Evolutionary conservation across 2,797 vertebrate genomes (phyloP).

Genomic region (Jordanella pulchra): DNA sequence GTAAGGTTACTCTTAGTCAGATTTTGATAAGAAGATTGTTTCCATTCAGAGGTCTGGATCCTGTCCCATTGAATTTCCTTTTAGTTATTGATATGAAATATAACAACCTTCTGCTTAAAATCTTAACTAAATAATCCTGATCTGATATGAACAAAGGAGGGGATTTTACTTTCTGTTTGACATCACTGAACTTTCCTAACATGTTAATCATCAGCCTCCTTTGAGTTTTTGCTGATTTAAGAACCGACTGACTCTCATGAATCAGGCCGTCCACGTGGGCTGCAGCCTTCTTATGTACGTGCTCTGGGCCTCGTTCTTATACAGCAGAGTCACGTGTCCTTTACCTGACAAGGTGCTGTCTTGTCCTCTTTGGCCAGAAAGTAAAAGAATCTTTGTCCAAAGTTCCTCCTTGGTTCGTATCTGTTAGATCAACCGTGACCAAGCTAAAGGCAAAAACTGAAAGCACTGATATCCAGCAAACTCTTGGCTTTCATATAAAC

Average conservation of each 20-base stretch:
- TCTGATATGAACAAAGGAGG: neutral
- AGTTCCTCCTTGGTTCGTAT: conserved; percentile 31
- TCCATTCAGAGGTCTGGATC: neutral
- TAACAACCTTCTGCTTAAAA: too few species aligned
- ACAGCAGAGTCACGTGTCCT: conserved; percentile 31
- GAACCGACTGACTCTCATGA: neutral
- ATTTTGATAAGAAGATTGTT: neutral
- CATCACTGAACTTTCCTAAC: neutral
- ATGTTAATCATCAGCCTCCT: neutral
- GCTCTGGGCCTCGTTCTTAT: conserved; percentile 35
- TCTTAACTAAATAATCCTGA: neutral
- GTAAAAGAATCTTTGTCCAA: conserved; percentile 5
- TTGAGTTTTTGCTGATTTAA: neutral
- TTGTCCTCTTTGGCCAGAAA: conserved; percentile 33
- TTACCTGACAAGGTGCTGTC: conserved; percentile 41
- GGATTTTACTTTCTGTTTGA: neutral
- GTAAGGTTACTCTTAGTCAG: neutral
- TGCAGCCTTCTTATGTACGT: conserved; percentile 55
- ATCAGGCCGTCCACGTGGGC: conserved; percentile 15
- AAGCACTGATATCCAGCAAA: conserved; percentile 61
- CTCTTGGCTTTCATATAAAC: conserved; percentile 79
- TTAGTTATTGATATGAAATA: neutral
- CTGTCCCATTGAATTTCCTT: too few species aligned
- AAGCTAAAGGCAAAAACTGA: conserved; percentile 22
- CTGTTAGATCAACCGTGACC: conserved; percentile 22